Base-by-base conservation (phyloP, 2,888 invertebrate genomes). In the Barypeithes pellucidus region DNA sequence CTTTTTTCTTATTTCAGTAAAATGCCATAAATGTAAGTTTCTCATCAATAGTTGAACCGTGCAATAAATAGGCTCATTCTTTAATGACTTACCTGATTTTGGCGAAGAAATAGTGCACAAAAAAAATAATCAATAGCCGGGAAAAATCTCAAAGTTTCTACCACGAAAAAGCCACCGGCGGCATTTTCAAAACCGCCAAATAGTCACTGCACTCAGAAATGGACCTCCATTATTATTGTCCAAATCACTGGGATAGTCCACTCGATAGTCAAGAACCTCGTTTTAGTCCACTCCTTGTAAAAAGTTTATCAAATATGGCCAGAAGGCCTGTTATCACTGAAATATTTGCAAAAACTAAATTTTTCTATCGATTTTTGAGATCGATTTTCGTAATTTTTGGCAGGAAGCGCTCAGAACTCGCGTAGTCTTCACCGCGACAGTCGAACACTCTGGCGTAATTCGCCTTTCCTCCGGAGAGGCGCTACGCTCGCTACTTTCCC, bases 341-440 rank as follows among this genome's bases (percentile, higher is more conserved):
- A 50, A 50, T 60, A 68, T 43, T 43, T 50, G n/a, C 69, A 61
- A 68, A 65, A 73, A 73, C 73, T 65, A 66, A 59, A 71, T 52
- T 71, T 75, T 74, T 70, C 33, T 61, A 81, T 81, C 79, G 81
- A 82, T 82, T 81, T 78, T 77, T 70, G 69, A 67, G 77, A 82
- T 83, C 80, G 83, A 84, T 83, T 82, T 80, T 74, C 82, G 83
- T 81, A 81, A 81, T 80, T 82, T 84, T 83, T 79, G 80, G 72
- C 79, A 79, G 81, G 79, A 82, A 81, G 80, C 78, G 80, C 74
- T 78, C 75, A 57, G 77, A 77, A 81, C 81, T 80, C 81, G 82
- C 82, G 83, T 81, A 81, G 79, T 79, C 81, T 79, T 79, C 77
- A 75, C 78, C 78, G 80, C 80, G 81, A 80, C 81, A 77, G 77